These are phyloP conservation scores for Temnothorax rugatulus DNA, from an alignment of 2,888 invertebrate genomes.

Conservation along the genomic window DNA sequence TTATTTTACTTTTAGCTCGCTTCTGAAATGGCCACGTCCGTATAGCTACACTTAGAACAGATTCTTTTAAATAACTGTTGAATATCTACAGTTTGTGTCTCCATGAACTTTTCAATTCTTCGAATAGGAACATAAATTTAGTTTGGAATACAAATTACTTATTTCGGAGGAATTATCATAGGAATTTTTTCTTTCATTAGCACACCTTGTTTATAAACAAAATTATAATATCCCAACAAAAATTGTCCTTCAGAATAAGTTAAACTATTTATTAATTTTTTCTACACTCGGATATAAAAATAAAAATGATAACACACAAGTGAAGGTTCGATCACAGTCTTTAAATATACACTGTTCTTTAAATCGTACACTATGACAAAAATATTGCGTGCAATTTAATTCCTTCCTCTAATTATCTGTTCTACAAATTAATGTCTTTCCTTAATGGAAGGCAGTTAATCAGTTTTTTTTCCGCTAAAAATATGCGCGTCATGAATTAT, in stretches of 20 bases:
- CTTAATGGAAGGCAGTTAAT: not conserved
- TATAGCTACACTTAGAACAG: not conserved
- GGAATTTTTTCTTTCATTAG: not conserved
- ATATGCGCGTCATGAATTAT: not conserved
- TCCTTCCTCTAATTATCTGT: not conserved
- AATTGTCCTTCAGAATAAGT: not conserved
- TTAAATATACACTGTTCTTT: not conserved
- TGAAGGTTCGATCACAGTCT: not conserved
- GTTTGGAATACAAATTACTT: slow-evolving; percentile 7
- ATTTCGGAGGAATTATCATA: not conserved
- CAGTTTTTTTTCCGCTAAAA: not conserved
- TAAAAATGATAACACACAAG: not conserved
- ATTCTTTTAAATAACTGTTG: not conserved
- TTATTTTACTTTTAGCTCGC: not conserved
- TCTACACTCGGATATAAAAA: not conserved
- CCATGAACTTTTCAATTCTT: slow-evolving; percentile 10
- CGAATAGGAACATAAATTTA: not conserved
- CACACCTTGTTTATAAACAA: not conserved
- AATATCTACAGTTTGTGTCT: not conserved
- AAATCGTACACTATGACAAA: not conserved
- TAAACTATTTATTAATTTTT: not conserved
- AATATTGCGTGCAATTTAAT: not conserved
- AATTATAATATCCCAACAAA: not conserved
- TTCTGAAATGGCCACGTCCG: not conserved
- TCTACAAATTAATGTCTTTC: not conserved